phyloP scores from a whole-genome alignment of 2,888 invertebrate genomes.

The Tyria jacobaeae region DNA sequence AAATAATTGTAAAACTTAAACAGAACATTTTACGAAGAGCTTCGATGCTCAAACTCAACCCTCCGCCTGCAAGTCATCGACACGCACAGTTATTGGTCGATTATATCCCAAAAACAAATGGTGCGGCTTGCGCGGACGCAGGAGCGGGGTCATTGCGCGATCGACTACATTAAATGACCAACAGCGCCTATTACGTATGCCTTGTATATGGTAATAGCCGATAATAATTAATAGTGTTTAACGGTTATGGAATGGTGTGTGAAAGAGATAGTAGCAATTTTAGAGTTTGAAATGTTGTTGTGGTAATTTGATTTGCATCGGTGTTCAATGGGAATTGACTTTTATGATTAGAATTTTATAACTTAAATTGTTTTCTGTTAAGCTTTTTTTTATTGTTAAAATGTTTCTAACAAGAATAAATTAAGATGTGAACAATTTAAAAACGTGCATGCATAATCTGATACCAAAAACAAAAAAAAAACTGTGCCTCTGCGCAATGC shows the following conservation, averaged over 20 bases:
- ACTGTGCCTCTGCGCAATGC: too few relatives aligned
- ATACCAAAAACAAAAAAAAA: too few relatives aligned
- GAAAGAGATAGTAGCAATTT: conserved; percentile 15
- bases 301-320: conserved; percentile 7
- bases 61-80: conserved; percentile 37
- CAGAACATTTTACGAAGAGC: conserved; percentile 8
- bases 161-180: conserved; percentile 77
- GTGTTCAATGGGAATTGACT: background rate
- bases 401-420: background rate
- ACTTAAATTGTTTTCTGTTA: too few relatives aligned
- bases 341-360: background rate
- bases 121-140: conserved; percentile 57
- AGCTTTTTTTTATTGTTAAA: background rate
- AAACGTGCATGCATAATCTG: too few relatives aligned
- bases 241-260: conserved; percentile 26
- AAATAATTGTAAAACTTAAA: background rate
- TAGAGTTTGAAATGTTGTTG: background rate
- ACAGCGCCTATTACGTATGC: conserved; percentile 64
- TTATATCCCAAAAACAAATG: conserved; percentile 71
- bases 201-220: conserved; percentile 51
- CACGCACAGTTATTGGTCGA: conserved; percentile 60
- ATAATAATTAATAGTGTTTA: conserved; percentile 32
- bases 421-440: too few relatives aligned
- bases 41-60: conserved; percentile 18
- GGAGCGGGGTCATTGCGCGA: conserved; percentile 80